These are phyloP conservation scores for Habropoda laboriosa DNA, from an alignment of 1,140 invertebrate species.

Conservation along the genomic window DNA sequence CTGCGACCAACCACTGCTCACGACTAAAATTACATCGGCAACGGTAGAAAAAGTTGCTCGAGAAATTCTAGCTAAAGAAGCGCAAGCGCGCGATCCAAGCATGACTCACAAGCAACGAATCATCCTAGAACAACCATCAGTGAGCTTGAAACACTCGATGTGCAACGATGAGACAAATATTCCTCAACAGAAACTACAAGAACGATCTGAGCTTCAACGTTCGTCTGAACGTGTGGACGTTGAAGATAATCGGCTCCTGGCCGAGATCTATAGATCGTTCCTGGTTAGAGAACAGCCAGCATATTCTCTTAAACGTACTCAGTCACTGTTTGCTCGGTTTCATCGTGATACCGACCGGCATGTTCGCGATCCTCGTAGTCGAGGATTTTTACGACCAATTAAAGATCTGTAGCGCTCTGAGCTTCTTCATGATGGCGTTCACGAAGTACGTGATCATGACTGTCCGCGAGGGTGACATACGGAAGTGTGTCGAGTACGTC, in stretches of 20 bases:
- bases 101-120: not conserved
- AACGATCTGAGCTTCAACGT: slow-evolving; percentile 6
- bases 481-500: slow-evolving; percentile 64
- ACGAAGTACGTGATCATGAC: slow-evolving; percentile 69
- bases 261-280: not conserved
- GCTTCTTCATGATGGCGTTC: slow-evolving; percentile 70
- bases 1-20: not conserved
- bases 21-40: not conserved
- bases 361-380: slow-evolving; percentile 59
- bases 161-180: not conserved
- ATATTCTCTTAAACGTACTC: not conserved
- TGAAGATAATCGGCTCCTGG: slow-evolving; percentile 41
- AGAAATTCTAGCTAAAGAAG: not conserved
- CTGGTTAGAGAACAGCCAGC: not conserved
- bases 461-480: slow-evolving; percentile 58
- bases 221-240: slow-evolving; percentile 13
- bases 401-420: slow-evolving; percentile 68
- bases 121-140: not conserved
- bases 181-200: not conserved
- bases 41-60: not conserved
- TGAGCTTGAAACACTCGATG: not conserved
- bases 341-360: slow-evolving; percentile 25
- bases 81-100: not conserved
- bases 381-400: slow-evolving; percentile 59
- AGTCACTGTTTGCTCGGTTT: slow-evolving; percentile 41